Conservation (phyloP, 2,113 vertebrate species). For the Ictalurus punctatus region DNA sequence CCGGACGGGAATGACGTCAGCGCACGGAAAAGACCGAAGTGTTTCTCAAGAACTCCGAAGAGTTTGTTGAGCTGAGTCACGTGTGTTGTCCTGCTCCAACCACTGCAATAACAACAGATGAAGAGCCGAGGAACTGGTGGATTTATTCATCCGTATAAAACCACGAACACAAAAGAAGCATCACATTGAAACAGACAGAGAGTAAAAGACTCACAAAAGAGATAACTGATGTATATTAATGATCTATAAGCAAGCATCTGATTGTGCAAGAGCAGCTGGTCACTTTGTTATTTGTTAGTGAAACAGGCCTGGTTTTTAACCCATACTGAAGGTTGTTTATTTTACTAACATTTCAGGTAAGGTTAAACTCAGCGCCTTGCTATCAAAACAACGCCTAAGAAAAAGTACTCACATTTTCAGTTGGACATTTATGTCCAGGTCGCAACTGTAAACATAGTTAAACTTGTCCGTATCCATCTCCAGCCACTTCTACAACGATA, state of each 20-base stretch:
- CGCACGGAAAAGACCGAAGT: constrained; percentile 36
- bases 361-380: not conserved
- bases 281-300: not conserved
- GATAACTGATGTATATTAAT: not conserved
- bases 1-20: constrained; percentile 45
- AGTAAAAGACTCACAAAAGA: not conserved
- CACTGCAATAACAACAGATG: constrained; percentile 29
- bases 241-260: not conserved
- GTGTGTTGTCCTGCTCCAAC: constrained; percentile 44
- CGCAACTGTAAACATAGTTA: constrained; percentile 93
- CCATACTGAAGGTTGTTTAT: no score
- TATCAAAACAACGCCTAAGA: constrained; percentile 44
- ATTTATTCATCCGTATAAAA: not conserved
- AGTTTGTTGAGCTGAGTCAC: constrained; percentile 43
- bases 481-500: constrained; percentile 40
- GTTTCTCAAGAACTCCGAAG: constrained; percentile 29
- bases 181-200: not conserved
- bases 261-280: not conserved
- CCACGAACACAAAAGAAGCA: not conserved
- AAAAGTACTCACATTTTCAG: constrained; percentile 89
- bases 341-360: not conserved
- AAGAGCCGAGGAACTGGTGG: not conserved
- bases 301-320: not conserved
- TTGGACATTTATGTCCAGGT: constrained; percentile 95
- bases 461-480: constrained; percentile 88